Evolutionary conservation across 2,797 vertebrate species (phyloP).

Genomic region (Melanotaenia boesemani): DNA sequence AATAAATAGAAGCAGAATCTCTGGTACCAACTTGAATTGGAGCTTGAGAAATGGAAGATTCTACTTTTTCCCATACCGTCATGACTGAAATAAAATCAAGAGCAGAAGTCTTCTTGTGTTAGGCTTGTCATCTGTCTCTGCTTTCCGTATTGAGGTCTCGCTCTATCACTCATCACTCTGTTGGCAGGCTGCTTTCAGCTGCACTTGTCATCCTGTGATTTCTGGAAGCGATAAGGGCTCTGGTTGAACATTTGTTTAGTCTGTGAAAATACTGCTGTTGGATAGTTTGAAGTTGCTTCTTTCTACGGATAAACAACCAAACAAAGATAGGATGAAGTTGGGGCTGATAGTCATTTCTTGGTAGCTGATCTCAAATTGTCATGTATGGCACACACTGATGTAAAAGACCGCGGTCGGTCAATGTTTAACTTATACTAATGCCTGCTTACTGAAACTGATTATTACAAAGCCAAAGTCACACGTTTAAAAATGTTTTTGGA

Average conservation of each 20-base stretch:
- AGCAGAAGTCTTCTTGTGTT: conserved; percentile 60
- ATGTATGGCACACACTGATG: background rate
- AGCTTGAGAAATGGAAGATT: conserved; percentile 64
- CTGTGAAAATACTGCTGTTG: conserved; percentile 42
- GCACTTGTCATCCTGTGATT: conserved; percentile 73
- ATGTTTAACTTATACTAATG: background rate
- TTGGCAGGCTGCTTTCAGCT: conserved; percentile 55
- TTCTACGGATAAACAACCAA: conserved; percentile 36
- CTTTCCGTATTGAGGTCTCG: conserved; percentile 46
- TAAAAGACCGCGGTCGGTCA: background rate
- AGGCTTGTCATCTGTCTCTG: conserved; percentile 53
- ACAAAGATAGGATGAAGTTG: background rate
- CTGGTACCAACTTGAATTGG: conserved; percentile 54
- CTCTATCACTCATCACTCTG: conserved; percentile 62
- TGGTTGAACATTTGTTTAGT: conserved; percentile 71
- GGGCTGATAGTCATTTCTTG: conserved; percentile 29
- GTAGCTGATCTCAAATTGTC: background rate
- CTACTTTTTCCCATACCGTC: conserved; percentile 45
- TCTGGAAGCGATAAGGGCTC: conserved; percentile 67
- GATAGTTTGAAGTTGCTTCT: conserved; percentile 37
- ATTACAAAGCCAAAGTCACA: background rate
- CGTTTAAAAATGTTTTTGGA: background rate
- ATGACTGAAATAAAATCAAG: conserved; percentile 68
- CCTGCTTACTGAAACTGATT: background rate
- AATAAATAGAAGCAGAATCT: conserved; percentile 70